Conservation (phyloP, 2,113 vertebrate species). For the Ictalurus furcatus region DNA sequence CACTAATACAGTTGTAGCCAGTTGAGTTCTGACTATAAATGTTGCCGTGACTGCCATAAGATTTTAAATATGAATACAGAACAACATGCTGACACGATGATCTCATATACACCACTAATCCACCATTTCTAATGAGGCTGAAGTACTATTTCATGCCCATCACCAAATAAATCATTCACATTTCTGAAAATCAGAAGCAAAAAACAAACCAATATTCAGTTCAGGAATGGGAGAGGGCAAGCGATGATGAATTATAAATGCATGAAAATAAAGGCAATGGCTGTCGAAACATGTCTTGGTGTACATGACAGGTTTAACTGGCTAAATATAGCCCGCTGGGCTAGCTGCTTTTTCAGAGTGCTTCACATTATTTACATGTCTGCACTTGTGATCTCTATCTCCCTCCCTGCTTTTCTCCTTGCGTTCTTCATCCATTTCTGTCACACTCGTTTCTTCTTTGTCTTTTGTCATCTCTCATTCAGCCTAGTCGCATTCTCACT, state of each 20-base stretch:
- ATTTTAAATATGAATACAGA: slow-evolving; percentile 1
- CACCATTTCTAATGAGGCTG: slow-evolving; percentile 47
- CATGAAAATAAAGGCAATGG: slow-evolving; percentile 55
- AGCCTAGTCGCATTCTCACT: slow-evolving; percentile 55
- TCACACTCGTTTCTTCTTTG: slow-evolving; percentile 53
- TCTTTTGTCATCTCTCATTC: slow-evolving; percentile 60
- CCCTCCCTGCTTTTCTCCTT: slow-evolving; percentile 19
- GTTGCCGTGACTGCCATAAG: background rate
- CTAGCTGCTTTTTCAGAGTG: slow-evolving; percentile 73
- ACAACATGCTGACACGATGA: background rate
- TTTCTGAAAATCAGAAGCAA: slow-evolving; percentile 15
- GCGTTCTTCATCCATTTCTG: slow-evolving; percentile 36
- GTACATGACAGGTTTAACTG: slow-evolving; percentile 73
- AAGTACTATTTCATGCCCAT: slow-evolving; percentile 42
- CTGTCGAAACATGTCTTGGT: slow-evolving; percentile 72
- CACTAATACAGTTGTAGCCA: background rate
- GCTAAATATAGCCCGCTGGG: slow-evolving; percentile 80
- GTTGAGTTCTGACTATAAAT: background rate
- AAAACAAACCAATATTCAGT: slow-evolving; percentile 9
- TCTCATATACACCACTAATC: slow-evolving; percentile 43
- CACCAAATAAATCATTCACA: slow-evolving; percentile 46
- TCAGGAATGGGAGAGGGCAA: background rate
- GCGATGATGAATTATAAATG: slow-evolving; percentile 63
- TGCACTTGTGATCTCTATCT: slow-evolving; percentile 66
- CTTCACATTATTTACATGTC: slow-evolving; percentile 80